phyloP scores from a whole-genome alignment of 2,797 vertebrate genomes.

The Pangasius sanitwongsei region DNA sequence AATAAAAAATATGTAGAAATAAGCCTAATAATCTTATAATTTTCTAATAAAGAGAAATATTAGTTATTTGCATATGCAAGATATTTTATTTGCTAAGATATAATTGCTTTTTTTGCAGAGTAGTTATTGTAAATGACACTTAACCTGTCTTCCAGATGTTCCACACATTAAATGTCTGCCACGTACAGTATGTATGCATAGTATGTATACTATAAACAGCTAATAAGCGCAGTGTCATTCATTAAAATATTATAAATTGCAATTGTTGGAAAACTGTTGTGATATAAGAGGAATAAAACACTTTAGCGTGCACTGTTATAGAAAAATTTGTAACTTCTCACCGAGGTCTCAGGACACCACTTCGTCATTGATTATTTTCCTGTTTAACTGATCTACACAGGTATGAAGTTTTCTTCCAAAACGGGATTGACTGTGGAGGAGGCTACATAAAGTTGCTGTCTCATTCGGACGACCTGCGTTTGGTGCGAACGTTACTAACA shows the following conservation, averaged over 20 bases:
- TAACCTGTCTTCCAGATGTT: background rate
- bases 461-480: slow-evolving; percentile 53
- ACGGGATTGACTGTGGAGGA: slow-evolving; percentile 62
- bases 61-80: background rate
- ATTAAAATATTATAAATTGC: background rate
- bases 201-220: background rate
- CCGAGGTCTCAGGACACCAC: background rate
- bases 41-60: background rate
- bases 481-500: slow-evolving; percentile 54
- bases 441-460: slow-evolving; percentile 67
- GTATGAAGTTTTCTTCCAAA: slow-evolving; percentile 65
- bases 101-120: background rate
- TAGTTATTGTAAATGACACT: background rate
- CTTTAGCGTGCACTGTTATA: background rate
- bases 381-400: slow-evolving; percentile 42
- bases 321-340: background rate
- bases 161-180: background rate
- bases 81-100: no score
- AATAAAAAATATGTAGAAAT: background rate
- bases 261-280: background rate
- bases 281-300: background rate
- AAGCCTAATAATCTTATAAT: background rate
- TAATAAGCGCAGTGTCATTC: background rate
- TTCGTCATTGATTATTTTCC: background rate
- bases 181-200: no score